Base-by-base conservation (phyloP, 2,797 vertebrate species). In the Chromis chromis region DNA sequence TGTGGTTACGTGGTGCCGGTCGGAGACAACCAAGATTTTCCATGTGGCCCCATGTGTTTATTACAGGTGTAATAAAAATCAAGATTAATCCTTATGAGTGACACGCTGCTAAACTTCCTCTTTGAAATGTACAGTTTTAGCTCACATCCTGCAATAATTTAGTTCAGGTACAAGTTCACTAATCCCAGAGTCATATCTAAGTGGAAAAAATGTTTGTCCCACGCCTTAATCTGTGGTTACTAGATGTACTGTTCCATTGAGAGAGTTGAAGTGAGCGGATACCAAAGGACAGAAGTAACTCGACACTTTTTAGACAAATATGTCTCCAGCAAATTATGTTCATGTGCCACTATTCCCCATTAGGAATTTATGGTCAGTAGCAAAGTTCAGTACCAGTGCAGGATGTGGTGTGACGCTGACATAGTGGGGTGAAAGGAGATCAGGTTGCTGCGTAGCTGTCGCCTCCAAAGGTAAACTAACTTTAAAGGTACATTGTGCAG, bases 41-140 rank as follows among this genome's bases (percentile, higher is more conserved):
- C 87, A 72, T 75, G 72, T 84, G 83, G 80, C 74, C 81, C 81
- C 66, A 55, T 61, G 79, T 88, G 82, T 90, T 90, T 90, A 86
- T 88, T 87, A 76, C 77, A 86, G 68, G 72, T 87, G 79, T 84
- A 90, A 84, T 86, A 84, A 87, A 88, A 80, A 71, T 64, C 10
- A 19, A 74, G 74, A 48, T 65, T 54, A 79, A 74, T 75, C 44
- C 39, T 75, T 70, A 63, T 70, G 78, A 68, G 54, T 70, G 70
- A 83, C 71, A 66, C 33, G 53, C 55, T 39, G 63, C 50, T 81
- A 69, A 85, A 88, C 83, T 88, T 87, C 81, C 84, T 79, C 56
- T 75, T 64, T 78, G 9, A 73, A 58, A 85, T 50, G 69, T 65
- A 28, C 64, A 65, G 49, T 22, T 81, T 84, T 55, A 69, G 27